Conservation (phyloP, 1,140 invertebrate genomes). For the Saccostrea echinata region DNA sequence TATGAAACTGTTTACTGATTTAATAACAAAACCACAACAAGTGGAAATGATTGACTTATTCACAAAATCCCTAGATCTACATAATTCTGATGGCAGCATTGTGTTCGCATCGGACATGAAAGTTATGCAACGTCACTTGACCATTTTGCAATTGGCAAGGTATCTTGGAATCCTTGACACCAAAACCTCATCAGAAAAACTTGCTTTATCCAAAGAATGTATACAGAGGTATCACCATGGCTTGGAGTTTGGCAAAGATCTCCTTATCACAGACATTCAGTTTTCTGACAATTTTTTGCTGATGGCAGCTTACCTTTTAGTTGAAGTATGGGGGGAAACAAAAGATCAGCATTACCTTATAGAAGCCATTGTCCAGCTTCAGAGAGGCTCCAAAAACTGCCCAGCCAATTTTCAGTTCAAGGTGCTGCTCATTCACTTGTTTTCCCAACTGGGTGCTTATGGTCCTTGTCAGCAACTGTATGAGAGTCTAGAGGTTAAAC, state of each 20-base stretch:
- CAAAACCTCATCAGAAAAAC: slow-evolving; percentile 77
- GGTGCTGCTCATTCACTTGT: slow-evolving; percentile 86
- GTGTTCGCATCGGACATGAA: slow-evolving; percentile 76
- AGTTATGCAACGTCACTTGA: slow-evolving; percentile 88
- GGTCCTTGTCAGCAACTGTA: slow-evolving; percentile 86
- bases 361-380: slow-evolving; percentile 85
- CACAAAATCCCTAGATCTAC: slow-evolving; percentile 41
- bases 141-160: slow-evolving; percentile 85
- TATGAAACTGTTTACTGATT: slow-evolving; percentile 86
- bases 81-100: slow-evolving; percentile 13
- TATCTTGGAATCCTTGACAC: slow-evolving; percentile 85
- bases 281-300: slow-evolving; percentile 88
- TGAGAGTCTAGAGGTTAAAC: slow-evolving; percentile 91
- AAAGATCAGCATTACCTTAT: slow-evolving; percentile 83
- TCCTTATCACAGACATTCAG: slow-evolving; percentile 82
- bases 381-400: slow-evolving; percentile 86
- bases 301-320: slow-evolving; percentile 88
- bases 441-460: slow-evolving; percentile 86
- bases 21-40: slow-evolving; percentile 71
- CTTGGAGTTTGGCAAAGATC: slow-evolving; percentile 75
- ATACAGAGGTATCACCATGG: slow-evolving; percentile 75
- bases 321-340: slow-evolving; percentile 84
- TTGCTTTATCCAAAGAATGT: slow-evolving; percentile 70
- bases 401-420: slow-evolving; percentile 90
- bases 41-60: slow-evolving; percentile 50